Evolutionary conservation across 23 tunicate species (phyloP).

Genomic region (Trididemnum nubilum): DNA sequence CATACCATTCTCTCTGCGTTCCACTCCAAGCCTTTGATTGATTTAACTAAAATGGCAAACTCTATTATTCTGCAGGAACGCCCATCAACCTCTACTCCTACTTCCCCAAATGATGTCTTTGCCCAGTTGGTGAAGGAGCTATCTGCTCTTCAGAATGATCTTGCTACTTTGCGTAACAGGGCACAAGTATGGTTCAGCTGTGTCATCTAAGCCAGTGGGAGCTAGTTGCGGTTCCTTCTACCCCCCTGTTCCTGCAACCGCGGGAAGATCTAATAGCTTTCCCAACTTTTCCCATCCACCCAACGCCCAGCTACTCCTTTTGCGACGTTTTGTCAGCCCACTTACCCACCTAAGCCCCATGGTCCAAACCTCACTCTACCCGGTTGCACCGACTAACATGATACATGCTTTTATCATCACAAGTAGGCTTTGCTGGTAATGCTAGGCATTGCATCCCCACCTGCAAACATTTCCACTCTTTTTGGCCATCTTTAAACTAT

Average conservation of each 20-base stretch:
- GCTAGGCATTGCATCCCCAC: constrained; percentile 11
- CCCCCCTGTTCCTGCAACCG: neutral
- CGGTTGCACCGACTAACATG: neutral
- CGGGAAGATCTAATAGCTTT: neutral
- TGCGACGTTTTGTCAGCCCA: no score
- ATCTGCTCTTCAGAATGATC: neutral
- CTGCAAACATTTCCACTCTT: neutral
- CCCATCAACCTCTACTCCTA: neutral
- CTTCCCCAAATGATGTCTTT: neutral
- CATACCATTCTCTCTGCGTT: constrained; percentile 7
- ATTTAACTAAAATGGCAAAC: neutral
- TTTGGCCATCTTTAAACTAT: constrained; percentile 12
- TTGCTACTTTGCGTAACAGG: neutral
- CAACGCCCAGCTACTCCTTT: neutral
- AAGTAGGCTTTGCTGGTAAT: neutral
- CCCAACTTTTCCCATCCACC: neutral
- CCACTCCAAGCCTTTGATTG: neutral
- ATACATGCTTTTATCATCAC: neutral
- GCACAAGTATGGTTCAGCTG: neutral
- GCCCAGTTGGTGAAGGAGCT: neutral
- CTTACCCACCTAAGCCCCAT: neutral
- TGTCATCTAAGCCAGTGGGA: neutral
- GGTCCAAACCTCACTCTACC: constrained; percentile 8
- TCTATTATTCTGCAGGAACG: neutral
- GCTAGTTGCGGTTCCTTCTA: no score